Evolutionary conservation across 2,888 invertebrate genomes (phyloP).

Genomic region (Linnaemya vulpina): DNA sequence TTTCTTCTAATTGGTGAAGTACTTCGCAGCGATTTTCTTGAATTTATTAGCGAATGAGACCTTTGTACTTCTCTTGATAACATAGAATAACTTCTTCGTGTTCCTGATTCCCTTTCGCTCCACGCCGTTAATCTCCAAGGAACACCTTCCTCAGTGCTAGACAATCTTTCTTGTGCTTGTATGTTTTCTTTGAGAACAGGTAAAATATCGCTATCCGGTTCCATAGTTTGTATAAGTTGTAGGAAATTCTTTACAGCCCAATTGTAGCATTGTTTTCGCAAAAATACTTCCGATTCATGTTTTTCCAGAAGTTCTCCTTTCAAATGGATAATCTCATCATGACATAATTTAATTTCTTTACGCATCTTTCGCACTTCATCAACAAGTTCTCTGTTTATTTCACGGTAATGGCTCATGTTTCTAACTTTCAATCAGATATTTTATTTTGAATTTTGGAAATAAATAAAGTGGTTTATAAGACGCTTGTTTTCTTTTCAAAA

Average conservation of each 20-base stretch:
- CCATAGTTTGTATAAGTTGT: conserved; percentile 19
- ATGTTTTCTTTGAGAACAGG: conserved; percentile 8
- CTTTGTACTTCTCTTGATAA: conserved; percentile 41
- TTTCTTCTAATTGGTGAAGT: conserved; percentile 36
- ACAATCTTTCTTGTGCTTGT: neutral
- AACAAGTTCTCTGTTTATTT: conserved; percentile 73
- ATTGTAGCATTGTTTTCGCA: conserved; percentile 33
- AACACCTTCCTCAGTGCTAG: neutral
- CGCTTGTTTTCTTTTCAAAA: conserved; percentile 16
- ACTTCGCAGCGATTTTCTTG: conserved; percentile 15
- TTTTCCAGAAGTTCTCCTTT: conserved; percentile 64
- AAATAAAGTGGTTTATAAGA: neutral
- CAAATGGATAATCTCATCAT: conserved; percentile 57
- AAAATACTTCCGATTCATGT: conserved; percentile 19
- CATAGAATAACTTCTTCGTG: neutral
- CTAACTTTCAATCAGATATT: neutral
- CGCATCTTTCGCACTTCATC: conserved; percentile 56
- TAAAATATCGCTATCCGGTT: conserved; percentile 50
- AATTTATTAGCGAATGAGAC: conserved; percentile 16
- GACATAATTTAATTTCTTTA: conserved; percentile 36
- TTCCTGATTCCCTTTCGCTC: neutral
- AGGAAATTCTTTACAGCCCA: conserved; percentile 41
- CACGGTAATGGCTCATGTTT: conserved; percentile 73
- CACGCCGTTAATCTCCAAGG: neutral
- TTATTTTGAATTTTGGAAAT: neutral